Evolutionary conservation across 2,797 vertebrate species (phyloP).

Genomic region (Oryzias dopingdopingensis): DNA sequence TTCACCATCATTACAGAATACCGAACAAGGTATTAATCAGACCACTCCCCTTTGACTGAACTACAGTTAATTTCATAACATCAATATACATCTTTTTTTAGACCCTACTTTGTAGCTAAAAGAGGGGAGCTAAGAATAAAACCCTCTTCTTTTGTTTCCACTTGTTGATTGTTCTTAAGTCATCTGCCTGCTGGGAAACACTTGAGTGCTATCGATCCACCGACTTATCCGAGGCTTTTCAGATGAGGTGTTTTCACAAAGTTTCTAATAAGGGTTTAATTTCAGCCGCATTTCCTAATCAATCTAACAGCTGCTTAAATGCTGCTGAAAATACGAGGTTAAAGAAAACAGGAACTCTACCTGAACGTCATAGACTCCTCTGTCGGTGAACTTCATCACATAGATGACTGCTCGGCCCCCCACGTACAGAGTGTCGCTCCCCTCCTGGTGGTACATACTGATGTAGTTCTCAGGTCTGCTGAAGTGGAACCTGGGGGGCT

Average conservation of each 20-base stretch:
- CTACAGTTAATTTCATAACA: too few species aligned
- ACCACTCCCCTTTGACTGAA: too few species aligned
- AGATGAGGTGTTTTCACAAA: not conserved
- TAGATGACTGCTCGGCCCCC: slow-evolving; percentile 77
- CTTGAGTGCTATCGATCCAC: not conserved
- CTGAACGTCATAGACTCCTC: slow-evolving; percentile 68
- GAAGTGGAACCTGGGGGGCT: slow-evolving; percentile 77
- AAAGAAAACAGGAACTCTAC: slow-evolving; percentile 45
- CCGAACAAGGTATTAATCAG: too few species aligned
- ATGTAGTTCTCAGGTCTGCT: slow-evolving; percentile 76
- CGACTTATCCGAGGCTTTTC: not conserved
- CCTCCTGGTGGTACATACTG: slow-evolving; percentile 78
- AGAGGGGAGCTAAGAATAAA: too few species aligned
- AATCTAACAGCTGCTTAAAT: not conserved
- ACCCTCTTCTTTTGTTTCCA: slow-evolving; percentile 2
- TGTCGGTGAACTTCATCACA: slow-evolving; percentile 72
- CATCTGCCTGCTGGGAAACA: not conserved
- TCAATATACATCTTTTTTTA: too few species aligned
- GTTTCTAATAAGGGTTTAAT: not conserved
- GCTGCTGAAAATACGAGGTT: not conserved
- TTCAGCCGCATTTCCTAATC: not conserved
- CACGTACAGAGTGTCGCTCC: slow-evolving; percentile 75
- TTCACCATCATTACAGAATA: too few species aligned
- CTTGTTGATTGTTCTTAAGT: not conserved
- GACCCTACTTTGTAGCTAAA: too few species aligned